phyloP scores from a whole-genome alignment of 2,888 invertebrate species.

The Microctonus aethiopoides region DNA sequence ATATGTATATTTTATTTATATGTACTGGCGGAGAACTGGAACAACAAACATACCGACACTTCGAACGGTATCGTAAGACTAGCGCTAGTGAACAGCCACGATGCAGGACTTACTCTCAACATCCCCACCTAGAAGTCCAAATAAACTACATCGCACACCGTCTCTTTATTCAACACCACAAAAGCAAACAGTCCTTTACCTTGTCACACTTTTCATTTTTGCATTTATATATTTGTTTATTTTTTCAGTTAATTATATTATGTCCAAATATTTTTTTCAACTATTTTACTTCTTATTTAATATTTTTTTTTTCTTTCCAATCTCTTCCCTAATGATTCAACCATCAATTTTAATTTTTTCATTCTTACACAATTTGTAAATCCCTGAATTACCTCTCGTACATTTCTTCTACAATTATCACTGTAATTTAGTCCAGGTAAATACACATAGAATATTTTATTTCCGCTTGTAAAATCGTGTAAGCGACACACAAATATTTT shows the following conservation, averaged over 20 bases:
- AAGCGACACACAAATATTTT: too few relatives aligned
- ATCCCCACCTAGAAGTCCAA: conserved; percentile 42
- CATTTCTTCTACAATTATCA: not conserved
- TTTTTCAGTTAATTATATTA: not conserved
- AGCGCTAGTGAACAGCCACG: conserved; percentile 55
- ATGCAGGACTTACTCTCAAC: conserved; percentile 49
- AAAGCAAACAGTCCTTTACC: conserved; percentile 38
- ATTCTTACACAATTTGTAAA: not conserved
- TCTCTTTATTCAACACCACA: conserved; percentile 33
- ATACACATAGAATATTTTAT: conserved; percentile 2
- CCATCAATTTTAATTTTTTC: not conserved
- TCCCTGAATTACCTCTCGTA: conserved; percentile 7
- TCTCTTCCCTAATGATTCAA: not conserved
- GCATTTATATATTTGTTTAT: not conserved
- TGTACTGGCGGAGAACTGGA: conserved; percentile 35
- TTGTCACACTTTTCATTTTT: conserved; percentile 32
- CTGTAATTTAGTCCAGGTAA: not conserved
- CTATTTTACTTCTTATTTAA: not conserved
- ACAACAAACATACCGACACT: conserved; percentile 57
- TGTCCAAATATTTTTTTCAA: not conserved
- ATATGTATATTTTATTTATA: not conserved
- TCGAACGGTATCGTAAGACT: conserved; percentile 63
- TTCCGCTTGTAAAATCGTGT: not conserved
- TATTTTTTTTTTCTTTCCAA: not conserved
- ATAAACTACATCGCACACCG: conserved; percentile 57